Conservation (phyloP, 2,113 vertebrate genomes). For the Mandrillus leucophaeus region DNA sequence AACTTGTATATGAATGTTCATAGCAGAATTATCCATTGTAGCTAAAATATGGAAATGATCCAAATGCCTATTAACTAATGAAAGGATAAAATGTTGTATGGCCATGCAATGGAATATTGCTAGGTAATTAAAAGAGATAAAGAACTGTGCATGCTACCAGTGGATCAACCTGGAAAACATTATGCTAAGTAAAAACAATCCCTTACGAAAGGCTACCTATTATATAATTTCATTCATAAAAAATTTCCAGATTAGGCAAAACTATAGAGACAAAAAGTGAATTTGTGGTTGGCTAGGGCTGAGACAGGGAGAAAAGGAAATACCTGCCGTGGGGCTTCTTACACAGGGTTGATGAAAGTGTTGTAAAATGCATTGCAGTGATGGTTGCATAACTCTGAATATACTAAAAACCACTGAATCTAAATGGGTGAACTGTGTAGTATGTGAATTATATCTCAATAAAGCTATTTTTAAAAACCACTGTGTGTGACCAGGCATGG, state of each 20-base stretch:
- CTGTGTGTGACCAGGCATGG: too few species aligned
- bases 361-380: neutral
- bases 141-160: neutral
- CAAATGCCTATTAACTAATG: neutral
- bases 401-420: neutral
- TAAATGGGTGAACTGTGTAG: neutral
- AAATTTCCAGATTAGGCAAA: neutral
- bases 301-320: neutral
- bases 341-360: neutral
- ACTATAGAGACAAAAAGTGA: neutral
- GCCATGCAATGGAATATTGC: neutral
- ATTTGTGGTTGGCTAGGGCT: neutral
- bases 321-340: neutral
- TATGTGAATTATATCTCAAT: neutral
- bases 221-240: neutral
- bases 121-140: neutral
- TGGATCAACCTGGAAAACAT: neutral
- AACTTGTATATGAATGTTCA: neutral
- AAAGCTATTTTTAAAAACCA: neutral
- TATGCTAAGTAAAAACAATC: neutral
- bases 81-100: neutral
- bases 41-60: neutral
- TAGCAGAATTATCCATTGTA: neutral
- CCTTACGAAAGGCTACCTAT: neutral
- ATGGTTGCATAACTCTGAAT: neutral